Evolutionary conservation across 2,113 vertebrate genomes (phyloP).

Genomic region (Spea multiplicata): DNA sequence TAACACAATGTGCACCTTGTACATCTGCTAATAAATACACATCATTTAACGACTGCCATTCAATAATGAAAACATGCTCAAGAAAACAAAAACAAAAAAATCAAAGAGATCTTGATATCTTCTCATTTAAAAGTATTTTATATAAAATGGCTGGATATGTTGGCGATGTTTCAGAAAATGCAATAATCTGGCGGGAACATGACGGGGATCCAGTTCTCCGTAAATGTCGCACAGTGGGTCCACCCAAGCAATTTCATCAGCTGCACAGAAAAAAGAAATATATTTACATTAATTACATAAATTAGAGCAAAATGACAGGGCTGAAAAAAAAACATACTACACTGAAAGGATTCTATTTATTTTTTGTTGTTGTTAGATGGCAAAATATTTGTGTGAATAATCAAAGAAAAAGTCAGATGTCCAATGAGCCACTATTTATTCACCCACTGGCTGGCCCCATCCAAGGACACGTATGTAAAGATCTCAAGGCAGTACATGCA

Average conservation of each 20-base stretch:
- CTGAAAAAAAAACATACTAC: too few relatives aligned
- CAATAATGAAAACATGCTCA: slow-evolving; percentile 72
- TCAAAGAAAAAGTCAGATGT: too few relatives aligned
- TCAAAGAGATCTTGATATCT: slow-evolving; percentile 52
- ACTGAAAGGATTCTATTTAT: too few relatives aligned
- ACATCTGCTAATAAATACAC: slow-evolving; percentile 71
- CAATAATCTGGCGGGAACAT: slow-evolving; percentile 92
- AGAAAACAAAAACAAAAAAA: slow-evolving; percentile 59
- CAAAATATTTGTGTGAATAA: too few relatives aligned
- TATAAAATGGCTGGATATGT: slow-evolving; percentile 50
- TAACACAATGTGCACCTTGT: slow-evolving; percentile 65
- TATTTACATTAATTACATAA: neutral
- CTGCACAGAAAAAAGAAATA: slow-evolving; percentile 62
- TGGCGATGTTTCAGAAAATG: slow-evolving; percentile 75
- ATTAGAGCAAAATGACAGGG: too few relatives aligned
- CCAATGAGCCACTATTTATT: too few relatives aligned
- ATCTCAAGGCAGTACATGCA: too few relatives aligned
- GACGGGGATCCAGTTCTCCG: slow-evolving; percentile 93
- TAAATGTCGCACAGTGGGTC: slow-evolving; percentile 86
- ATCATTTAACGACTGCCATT: slow-evolving; percentile 63
- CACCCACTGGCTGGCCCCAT: too few relatives aligned
- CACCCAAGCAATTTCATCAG: slow-evolving; percentile 92
- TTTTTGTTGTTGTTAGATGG: too few relatives aligned
- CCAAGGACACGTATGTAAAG: too few relatives aligned
- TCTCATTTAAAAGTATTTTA: slow-evolving; percentile 61